Evolutionary conservation across 1,140 invertebrate species (phyloP).

Genomic region (Trigoniulus corallinus): DNA sequence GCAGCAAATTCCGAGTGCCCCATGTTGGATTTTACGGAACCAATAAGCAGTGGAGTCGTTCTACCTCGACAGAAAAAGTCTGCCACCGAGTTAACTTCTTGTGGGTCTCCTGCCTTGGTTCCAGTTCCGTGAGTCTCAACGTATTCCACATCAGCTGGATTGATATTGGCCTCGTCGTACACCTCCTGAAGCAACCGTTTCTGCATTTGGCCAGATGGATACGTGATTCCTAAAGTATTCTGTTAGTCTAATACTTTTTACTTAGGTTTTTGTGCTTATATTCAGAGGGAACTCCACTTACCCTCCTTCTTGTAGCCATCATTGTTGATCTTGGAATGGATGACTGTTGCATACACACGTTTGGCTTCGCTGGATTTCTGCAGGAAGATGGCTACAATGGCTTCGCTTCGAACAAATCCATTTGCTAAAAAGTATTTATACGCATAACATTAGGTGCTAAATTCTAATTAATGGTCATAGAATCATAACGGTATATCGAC

Average conservation of each 20-base stretch:
- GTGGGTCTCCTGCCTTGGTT: constrained; percentile 78
- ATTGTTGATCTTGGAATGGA: constrained; percentile 51
- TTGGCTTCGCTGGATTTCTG: constrained; percentile 57
- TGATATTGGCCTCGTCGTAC: constrained; percentile 61
- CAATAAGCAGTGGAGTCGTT: constrained; percentile 61
- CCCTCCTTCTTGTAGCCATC: constrained; percentile 79
- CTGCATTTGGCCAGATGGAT: constrained; percentile 71
- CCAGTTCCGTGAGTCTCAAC: constrained; percentile 95
- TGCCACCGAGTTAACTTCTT: constrained; percentile 85
- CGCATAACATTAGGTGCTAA: not conserved
- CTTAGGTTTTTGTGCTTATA: not conserved
- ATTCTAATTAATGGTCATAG: too few relatives aligned
- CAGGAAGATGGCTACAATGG: constrained; percentile 57
- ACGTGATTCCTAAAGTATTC: constrained; percentile 52
- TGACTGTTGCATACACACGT: constrained; percentile 66
- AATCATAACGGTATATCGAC: too few relatives aligned
- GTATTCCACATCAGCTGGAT: constrained; percentile 63
- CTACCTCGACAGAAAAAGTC: constrained; percentile 80
- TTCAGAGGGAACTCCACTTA: constrained; percentile 20
- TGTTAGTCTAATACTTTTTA: not conserved
- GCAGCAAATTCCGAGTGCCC: constrained; percentile 92
- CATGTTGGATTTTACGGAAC: constrained; percentile 96
- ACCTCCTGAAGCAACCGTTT: constrained; percentile 67
- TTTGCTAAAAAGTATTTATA: constrained; percentile 30
- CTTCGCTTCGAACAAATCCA: constrained; percentile 86